These are phyloP conservation scores for Gadopsis marmoratus DNA, from an alignment of 2,797 vertebrate genomes.

Conservation along the genomic window DNA sequence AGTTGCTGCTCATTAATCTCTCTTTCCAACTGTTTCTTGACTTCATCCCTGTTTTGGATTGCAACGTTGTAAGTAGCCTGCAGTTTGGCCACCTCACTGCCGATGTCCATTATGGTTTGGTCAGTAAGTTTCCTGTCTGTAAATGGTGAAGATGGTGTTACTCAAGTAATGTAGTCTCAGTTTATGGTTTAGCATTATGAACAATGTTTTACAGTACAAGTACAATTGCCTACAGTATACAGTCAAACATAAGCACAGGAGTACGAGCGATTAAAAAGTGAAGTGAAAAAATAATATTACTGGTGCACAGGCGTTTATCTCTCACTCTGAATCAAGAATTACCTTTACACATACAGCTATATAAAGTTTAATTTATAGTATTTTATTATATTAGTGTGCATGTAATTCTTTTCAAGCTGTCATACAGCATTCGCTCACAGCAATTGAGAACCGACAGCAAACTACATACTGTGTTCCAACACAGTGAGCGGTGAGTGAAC, in stretches of 20 bases:
- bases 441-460: neutral
- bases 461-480: neutral
- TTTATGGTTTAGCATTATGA: neutral
- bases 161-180: neutral
- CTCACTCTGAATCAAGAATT: neutral
- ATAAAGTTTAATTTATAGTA: neutral
- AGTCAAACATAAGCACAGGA: neutral
- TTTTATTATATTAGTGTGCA: neutral
- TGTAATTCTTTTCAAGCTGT: neutral
- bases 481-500: too few relatives aligned
- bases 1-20: constrained; percentile 32
- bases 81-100: constrained; percentile 64
- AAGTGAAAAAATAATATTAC: neutral
- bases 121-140: constrained; percentile 68
- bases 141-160: constrained; percentile 6
- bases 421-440: neutral
- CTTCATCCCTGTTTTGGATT: constrained; percentile 43
- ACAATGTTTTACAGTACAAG: neutral
- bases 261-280: neutral
- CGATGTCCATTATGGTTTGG: constrained; percentile 53
- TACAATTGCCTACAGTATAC: neutral
- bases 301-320: neutral
- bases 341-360: neutral
- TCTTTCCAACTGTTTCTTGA: constrained; percentile 48
- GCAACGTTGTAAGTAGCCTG: constrained; percentile 51